Conservation (phyloP, 2,113 vertebrate species). For the Poicephalus gulielmi region DNA sequence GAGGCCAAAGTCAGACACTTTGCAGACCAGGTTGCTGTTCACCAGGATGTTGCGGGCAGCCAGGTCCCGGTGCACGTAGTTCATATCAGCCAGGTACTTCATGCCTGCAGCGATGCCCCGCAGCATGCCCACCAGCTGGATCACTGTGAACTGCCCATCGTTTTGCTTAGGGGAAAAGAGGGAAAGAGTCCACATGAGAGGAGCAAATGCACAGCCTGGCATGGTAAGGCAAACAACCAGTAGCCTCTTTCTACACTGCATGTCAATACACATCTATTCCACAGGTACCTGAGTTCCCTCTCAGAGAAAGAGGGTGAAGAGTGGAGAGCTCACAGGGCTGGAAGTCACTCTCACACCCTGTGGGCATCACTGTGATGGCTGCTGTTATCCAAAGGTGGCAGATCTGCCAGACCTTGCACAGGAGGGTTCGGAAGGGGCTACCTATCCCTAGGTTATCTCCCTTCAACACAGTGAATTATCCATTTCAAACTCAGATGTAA, state of each 20-base stretch:
- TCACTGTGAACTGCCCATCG: constrained; percentile 94
- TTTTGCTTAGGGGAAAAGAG: constrained; percentile 84
- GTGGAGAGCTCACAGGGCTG: neutral
- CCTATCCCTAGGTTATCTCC: neutral
- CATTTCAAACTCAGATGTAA: neutral
- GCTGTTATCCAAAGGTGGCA: neutral
- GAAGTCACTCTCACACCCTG: neutral
- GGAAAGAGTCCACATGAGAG: neutral
- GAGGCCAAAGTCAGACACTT: constrained; percentile 94
- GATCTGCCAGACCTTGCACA: neutral
- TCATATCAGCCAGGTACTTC: constrained; percentile 97
- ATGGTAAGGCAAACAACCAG: neutral
- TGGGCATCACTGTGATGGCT: accelerated
- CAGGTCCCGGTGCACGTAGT: constrained; percentile 94
- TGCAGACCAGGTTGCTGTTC: constrained; percentile 97
- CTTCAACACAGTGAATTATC: neutral
- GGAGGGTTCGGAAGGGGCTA: neutral
- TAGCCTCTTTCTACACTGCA: neutral
- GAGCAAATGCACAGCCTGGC: neutral
- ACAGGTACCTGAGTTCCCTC: accelerated
- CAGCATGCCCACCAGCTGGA: constrained; percentile 96
- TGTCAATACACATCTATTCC: neutral
- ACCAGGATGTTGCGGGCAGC: constrained; percentile 95
- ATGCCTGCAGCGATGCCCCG: constrained; percentile 93
- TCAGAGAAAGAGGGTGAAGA: neutral